Evolutionary conservation across 2,797 vertebrate genomes (phyloP), one percentile per base, ranked within the genome.

Genomic region (Muraenolepis orangiensis): DNA sequence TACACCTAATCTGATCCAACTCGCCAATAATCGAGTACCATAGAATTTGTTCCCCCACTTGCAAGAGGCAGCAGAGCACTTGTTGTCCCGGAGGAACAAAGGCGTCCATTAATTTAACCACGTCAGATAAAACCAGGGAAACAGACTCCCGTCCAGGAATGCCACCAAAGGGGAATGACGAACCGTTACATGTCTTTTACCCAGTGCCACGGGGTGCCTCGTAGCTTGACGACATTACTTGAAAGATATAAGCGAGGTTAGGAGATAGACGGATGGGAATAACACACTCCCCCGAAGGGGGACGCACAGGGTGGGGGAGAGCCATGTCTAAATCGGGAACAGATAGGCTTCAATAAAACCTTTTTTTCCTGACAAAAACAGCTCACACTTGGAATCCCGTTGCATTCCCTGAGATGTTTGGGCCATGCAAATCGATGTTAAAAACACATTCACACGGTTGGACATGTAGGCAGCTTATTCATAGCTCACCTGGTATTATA

Each of bases 1-100:
- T 91, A 87, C 67, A 88, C 29, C 69, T 89, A 81, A 89, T 91
- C 87, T 86, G 85, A 87, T 89, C 66, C 10, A 77, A 80, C 13
- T 28, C 75, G 81, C 80, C 81, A 89, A 87, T 77, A 81, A 81
- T 73, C 8, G 0, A 26, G 23, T n/a, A 71, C 66, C 69, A 80
- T 70, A 28, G 16, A 38, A 77, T 86, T n/a, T 87, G 80, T 80
- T 87, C 78, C 76, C 6, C 84, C 77, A 76, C 73, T 82, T 77
- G 20, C 26, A 5, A 72, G 38, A 81, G 76, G 81, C 72, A 23
- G 85, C 86, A 81, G 57, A 67, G 31, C 10, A 20, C 42, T 66
- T 73, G 38, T 42, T 42, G 20, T 42, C 16, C 61, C 67, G 20
- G 6, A 57, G n/a, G n/a, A n/a, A n/a, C 70, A 71, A 70, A 1